Percentiles rank a stretch among this genome's conserved stretches.
Conservation (phyloP, 2,888 invertebrate species). For the Ptychoptera albimana region DNA sequence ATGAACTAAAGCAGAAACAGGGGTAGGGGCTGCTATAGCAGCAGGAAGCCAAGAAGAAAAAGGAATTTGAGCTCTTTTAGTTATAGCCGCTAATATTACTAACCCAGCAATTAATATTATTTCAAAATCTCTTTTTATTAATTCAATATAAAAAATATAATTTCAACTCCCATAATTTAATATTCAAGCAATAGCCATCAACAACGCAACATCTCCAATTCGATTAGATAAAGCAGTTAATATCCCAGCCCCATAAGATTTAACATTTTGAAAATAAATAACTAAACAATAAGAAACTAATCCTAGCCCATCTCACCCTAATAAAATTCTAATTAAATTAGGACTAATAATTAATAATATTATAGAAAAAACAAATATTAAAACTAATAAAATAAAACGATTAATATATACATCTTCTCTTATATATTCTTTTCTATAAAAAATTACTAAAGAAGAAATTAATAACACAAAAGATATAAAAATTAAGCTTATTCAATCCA, state of each 20-base stretch:
- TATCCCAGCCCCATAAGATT: slow-evolving; percentile 53
- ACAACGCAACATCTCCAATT: slow-evolving; percentile 51
- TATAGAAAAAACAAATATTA: slow-evolving; percentile 51
- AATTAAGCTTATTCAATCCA: slow-evolving; percentile 46
- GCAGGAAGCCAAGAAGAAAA: slow-evolving; percentile 62
- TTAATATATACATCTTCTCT: slow-evolving; percentile 35
- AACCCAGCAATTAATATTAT: slow-evolving; percentile 32
- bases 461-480: slow-evolving; percentile 47
- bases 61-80: slow-evolving; percentile 67
- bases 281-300: slow-evolving; percentile 56
- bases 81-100: slow-evolving; percentile 42
- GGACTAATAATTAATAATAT: slow-evolving; percentile 50
- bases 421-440: slow-evolving; percentile 49
- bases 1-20: slow-evolving; percentile 58
- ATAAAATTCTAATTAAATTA: slow-evolving; percentile 51
- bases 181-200: slow-evolving; percentile 41
- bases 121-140: slow-evolving; percentile 31
- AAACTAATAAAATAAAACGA: slow-evolving; percentile 48
- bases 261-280: slow-evolving; percentile 37
- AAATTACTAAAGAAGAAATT: slow-evolving; percentile 49
- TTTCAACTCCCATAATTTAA: slow-evolving; percentile 38
- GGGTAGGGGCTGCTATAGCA: slow-evolving; percentile 62
- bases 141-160: slow-evolving; percentile 36
- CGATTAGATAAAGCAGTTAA: slow-evolving; percentile 58
- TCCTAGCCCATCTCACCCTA: slow-evolving; percentile 59